Conservation (phyloP, 2,888 invertebrate genomes). For the Ochropleura plecta region DNA sequence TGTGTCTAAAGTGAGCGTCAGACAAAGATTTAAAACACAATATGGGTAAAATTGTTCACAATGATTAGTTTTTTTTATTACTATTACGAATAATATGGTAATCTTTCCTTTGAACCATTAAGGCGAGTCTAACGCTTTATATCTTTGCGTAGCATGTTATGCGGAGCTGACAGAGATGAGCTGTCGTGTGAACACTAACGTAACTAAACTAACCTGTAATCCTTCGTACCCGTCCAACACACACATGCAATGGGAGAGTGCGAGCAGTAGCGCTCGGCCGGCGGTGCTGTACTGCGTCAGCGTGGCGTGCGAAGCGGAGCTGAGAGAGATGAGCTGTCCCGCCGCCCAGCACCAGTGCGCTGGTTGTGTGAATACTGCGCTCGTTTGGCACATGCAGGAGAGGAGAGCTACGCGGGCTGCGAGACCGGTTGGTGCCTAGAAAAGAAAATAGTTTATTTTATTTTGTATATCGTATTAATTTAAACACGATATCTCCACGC, state of each 20-base stretch:
- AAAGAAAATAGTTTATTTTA: too few species aligned
- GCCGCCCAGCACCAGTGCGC: slow-evolving; percentile 83
- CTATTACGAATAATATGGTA: not conserved
- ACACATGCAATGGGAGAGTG: slow-evolving; percentile 75
- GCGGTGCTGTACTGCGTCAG: slow-evolving; percentile 75
- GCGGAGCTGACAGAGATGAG: slow-evolving; percentile 6
- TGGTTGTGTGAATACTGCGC: slow-evolving; percentile 71
- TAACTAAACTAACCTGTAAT: slow-evolving; percentile 64
- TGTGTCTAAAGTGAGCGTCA: too few species aligned
- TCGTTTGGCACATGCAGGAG: slow-evolving; percentile 69
- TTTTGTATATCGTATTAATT: too few species aligned
- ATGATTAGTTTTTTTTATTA: not conserved
- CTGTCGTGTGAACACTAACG: not conserved
- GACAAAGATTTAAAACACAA: not conserved
- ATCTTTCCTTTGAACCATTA: not conserved
- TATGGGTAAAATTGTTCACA: not conserved
- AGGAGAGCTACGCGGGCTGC: slow-evolving; percentile 81
- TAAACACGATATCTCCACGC: too few species aligned
- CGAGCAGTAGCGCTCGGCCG: slow-evolving; percentile 75
- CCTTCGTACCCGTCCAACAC: slow-evolving; percentile 75
- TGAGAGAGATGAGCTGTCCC: slow-evolving; percentile 72
- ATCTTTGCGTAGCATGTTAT: not conserved
- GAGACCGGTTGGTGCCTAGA: slow-evolving; percentile 80
- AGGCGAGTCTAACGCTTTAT: not conserved
- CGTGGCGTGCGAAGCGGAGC: slow-evolving; percentile 66